A percentile compares a stretch with the other conserved stretches of the same genome.
Conservation (phyloP, 2,113 vertebrate species). For the pig (Sus scrofa) region T2T-Sscrofa CM000820.6:74708001-74708500, state of each 20-base stretch:
- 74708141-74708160: neutral
- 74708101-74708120: neutral
- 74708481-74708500: conserved; percentile 49
- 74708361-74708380: conserved; percentile 38
- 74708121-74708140: neutral
- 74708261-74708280: neutral
- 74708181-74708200: neutral
- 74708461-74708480: conserved; percentile 4
- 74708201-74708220: neutral
- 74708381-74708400: conserved; percentile 52
- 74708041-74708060: neutral
- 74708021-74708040: neutral
- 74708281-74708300: neutral
- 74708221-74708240: neutral
- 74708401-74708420: conserved; percentile 10
- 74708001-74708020: neutral
- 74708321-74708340: neutral
- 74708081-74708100: neutral
- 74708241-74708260: neutral
- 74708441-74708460: conserved; percentile 47
- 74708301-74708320: neutral
- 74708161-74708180: neutral
- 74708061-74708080: neutral
- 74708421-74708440: conserved; percentile 38
- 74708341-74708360: neutral